These are phyloP conservation scores for Lepus townsendii DNA, from an alignment of 2,797 vertebrate species.

Conservation along the genomic window DNA sequence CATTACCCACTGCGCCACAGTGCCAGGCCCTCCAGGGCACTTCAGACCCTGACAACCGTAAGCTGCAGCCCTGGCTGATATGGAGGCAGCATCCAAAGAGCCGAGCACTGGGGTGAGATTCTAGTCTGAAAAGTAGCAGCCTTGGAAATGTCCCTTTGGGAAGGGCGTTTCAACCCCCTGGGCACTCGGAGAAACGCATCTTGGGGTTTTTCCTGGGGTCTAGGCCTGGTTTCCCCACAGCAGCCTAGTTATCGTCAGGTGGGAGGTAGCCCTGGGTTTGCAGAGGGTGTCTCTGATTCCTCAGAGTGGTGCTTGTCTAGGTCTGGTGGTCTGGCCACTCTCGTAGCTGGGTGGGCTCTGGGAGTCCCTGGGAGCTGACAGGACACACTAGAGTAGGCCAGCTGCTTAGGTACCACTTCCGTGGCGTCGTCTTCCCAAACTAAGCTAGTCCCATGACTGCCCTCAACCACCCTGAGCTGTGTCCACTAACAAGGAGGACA, in stretches of 20 bases:
- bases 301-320: not conserved
- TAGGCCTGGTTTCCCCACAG: not conserved
- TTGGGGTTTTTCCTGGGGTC: accelerated
- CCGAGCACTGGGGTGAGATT: not conserved
- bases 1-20: too few species aligned
- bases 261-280: not conserved
- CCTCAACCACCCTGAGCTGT: accelerated
- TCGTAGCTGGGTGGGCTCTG: not conserved
- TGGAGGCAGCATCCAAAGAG: accelerated
- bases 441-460: not conserved
- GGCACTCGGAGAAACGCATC: not conserved
- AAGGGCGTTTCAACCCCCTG: not conserved
- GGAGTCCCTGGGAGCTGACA: not conserved
- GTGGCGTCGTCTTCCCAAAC: not conserved
- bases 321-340: accelerated
- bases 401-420: too few species aligned
- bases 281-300: not conserved
- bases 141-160: not conserved
- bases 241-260: not conserved
- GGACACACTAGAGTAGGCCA: not conserved
- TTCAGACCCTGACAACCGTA: not conserved
- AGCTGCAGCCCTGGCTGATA: not conserved
- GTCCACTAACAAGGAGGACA: not conserved
- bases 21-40: too few species aligned
- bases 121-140: not conserved